A percentile compares a stretch with the other conserved stretches of the same genome.
Evolutionary conservation across 2,113 vertebrate genomes (phyloP).

Genomic region (Promerops cafer): DNA sequence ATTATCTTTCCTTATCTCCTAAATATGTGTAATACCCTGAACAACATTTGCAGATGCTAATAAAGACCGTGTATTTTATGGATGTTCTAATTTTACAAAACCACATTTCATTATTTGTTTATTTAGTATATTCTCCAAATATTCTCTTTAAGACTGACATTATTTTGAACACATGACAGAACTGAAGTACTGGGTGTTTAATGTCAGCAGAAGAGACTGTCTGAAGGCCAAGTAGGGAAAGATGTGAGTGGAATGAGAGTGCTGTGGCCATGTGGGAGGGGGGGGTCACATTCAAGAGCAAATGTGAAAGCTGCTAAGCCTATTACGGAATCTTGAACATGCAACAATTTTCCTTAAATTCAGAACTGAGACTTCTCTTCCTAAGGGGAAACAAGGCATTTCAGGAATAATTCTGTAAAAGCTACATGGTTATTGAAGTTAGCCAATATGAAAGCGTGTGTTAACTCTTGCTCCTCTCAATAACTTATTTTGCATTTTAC

Average conservation of each 20-base stretch:
- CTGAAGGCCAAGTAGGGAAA: background rate
- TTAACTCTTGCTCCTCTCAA: background rate
- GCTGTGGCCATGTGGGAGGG: rapidly evolving
- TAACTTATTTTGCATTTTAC: background rate
- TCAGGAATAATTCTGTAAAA: background rate
- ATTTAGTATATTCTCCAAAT: background rate
- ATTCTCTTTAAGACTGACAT: background rate
- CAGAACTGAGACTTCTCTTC: background rate
- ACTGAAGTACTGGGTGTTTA: background rate
- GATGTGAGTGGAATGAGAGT: background rate
- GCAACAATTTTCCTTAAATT: background rate
- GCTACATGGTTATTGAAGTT: background rate
- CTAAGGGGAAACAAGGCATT: background rate
- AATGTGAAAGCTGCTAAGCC: background rate
- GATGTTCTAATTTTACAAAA: background rate
- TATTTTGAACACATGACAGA: background rate
- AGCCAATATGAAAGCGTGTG: background rate
- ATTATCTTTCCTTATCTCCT: conserved; percentile 34
- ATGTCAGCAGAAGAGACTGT: background rate
- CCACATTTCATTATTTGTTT: background rate
- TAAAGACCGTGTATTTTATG: background rate
- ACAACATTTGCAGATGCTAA: background rate
- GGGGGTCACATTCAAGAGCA: background rate
- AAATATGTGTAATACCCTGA: background rate
- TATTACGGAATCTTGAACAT: background rate